Percentiles rank a stretch among this genome's conserved stretches.
Evolutionary conservation across 2,888 invertebrate species (phyloP).

Genomic region (Micropterix aruncella): DNA sequence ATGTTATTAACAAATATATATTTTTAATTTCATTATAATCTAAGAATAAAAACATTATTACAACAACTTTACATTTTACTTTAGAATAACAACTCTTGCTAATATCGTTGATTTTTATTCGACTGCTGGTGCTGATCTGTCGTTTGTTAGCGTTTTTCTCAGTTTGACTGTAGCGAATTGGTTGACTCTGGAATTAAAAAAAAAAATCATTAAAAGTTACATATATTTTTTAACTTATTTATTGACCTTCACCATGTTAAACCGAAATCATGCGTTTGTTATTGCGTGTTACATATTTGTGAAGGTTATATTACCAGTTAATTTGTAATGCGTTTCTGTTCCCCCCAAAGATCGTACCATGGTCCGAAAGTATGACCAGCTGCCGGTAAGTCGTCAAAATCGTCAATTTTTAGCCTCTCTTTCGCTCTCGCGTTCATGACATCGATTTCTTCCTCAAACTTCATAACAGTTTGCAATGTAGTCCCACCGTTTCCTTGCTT

Average conservation of each 20-base stretch:
- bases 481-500: constrained; percentile 34
- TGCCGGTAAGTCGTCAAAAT: constrained; percentile 34
- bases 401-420: constrained; percentile 23
- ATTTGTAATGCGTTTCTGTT: constrained; percentile 51
- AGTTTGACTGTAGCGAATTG: constrained; percentile 83
- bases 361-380: constrained; percentile 68
- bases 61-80: neutral
- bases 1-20: no score
- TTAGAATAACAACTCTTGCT: neutral
- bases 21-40: no score
- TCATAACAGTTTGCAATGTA: constrained; percentile 15
- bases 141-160: constrained; percentile 75
- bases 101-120: constrained; percentile 20
- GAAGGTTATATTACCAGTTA: no score
- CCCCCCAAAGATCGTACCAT: constrained; percentile 81
- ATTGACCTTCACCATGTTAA: constrained; percentile 8
- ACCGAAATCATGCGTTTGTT: no score
- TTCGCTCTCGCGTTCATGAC: constrained; percentile 27
- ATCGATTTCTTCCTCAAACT: constrained; percentile 21
- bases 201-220: constrained; percentile 1
- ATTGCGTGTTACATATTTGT: no score
- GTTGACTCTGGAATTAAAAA: constrained; percentile 53
- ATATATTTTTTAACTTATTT: constrained; percentile 4
- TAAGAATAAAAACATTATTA: no score
- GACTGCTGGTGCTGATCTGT: constrained; percentile 69